Evolutionary conservation across 2,113 vertebrate species (phyloP).

Genomic region (Neolamprologus modestus): DNA sequence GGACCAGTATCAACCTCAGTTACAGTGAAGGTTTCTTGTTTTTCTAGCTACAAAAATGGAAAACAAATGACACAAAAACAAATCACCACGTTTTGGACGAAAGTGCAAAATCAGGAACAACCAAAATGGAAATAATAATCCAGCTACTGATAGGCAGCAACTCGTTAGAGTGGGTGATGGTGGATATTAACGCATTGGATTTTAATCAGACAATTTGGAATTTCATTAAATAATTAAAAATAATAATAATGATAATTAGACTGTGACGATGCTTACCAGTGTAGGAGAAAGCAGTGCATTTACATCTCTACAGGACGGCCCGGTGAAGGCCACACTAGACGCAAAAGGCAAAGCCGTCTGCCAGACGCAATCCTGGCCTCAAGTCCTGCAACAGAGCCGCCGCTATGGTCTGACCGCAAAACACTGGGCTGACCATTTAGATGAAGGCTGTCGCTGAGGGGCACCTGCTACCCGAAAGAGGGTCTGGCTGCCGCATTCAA

Average conservation of each 20-base stretch:
- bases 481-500: neutral
- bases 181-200: neutral
- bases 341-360: neutral
- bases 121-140: rapidly evolving
- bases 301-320: neutral
- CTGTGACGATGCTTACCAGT: neutral
- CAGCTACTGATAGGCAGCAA: neutral
- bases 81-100: neutral
- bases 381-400: neutral
- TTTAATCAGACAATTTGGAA: neutral
- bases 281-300: neutral
- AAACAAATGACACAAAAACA: neutral
- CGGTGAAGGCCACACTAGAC: rapidly evolving
- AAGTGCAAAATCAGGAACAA: neutral
- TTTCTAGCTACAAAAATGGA: neutral
- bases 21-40: neutral
- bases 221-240: neutral
- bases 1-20: neutral
- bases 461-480: neutral
- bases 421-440: neutral
- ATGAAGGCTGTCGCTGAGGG: neutral
- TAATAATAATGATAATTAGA: neutral
- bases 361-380: neutral
- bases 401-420: neutral
- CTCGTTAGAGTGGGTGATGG: neutral